phyloP scores from a whole-genome alignment of 1,140 invertebrate genomes.

The Trachymyrmex septentrionalis region DNA sequence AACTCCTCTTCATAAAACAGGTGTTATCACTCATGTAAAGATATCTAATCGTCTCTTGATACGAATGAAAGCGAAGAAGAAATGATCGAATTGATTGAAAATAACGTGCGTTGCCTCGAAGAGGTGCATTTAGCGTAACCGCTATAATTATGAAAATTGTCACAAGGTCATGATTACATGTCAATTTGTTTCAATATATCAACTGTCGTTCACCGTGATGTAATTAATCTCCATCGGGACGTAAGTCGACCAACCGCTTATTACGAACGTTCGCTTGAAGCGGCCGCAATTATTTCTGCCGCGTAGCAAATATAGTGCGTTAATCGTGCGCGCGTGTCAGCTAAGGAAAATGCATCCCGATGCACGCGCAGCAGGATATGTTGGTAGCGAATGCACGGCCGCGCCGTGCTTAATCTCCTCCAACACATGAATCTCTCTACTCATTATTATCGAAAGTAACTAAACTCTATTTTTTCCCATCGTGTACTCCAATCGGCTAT shows the following conservation, averaged over 20 bases:
- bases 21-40: neutral
- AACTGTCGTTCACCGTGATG: neutral
- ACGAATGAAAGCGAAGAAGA: neutral
- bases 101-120: neutral
- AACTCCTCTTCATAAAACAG: neutral
- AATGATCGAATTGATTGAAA: neutral
- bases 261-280: slow-evolving; percentile 23
- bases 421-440: neutral
- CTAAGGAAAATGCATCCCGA: neutral
- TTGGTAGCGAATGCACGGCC: neutral
- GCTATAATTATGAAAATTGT: slow-evolving; percentile 26
- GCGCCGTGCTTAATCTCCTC: neutral
- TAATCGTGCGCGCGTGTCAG: slow-evolving; percentile 22
- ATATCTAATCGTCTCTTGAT: neutral
- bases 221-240: slow-evolving; percentile 23
- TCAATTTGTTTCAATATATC: slow-evolving; percentile 32
- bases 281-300: slow-evolving; percentile 24
- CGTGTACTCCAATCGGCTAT: neutral
- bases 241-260: slow-evolving; percentile 20
- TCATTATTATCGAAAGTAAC: slow-evolving; percentile 18
- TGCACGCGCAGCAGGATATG: neutral
- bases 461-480: neutral
- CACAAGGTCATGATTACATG: slow-evolving; percentile 4
- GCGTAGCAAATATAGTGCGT: slow-evolving; percentile 15
- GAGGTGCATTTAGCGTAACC: neutral